Base-by-base conservation (phyloP, 2,888 invertebrate genomes). In the Siphlonurus alternatus region DNA sequence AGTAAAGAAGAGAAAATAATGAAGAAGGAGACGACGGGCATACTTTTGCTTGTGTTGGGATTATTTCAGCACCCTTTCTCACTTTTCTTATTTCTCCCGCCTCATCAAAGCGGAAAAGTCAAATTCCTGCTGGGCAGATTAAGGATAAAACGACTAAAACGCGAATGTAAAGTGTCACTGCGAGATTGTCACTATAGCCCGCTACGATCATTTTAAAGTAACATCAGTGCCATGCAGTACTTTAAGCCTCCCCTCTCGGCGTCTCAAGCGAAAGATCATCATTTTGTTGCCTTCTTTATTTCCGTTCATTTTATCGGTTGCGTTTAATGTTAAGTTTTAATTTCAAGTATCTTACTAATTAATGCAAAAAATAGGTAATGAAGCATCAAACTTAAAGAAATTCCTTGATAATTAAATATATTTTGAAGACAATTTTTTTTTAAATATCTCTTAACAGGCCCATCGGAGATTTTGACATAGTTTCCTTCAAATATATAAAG, bases 1-100 rank as follows among this genome's bases (percentile, higher is more conserved):
- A 60, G 60, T 60, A 60, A 60, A 22, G 60, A 24, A 60, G 38
- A 60, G 60, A 20, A 60, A 60, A 60, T 60, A 60, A 60, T 60
- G 60, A 60, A 60, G 23, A 15, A 24, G 24, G 23, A 23, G 22
- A 23, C n/a, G 22, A 23, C 24, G 60, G 18, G 60, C n/a, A 23
- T 60, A 23, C 24, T 23, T 60, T 22, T 24, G n/a, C 60, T 24
- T 24, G n/a, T n/a, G 23, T 23, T 23, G 60, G 24, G 15, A 19
- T 23, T 18, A 38, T 38, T 38, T 38, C 38, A 38, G 38, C 15
- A 38, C 38, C 38, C 38, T 38, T 38, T 38, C 38, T 38, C 5
- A 38, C 5, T 22, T 22, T 56, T 56, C 22, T 22, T 56, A 20
- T 22, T 56, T 5, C 22, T 56, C 56, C 56, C 22, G 15, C 22